A percentile compares a stretch with the other conserved stretches of the same genome.
Conservation (phyloP, 2,797 vertebrate species). For the Chanos chanos region DNA sequence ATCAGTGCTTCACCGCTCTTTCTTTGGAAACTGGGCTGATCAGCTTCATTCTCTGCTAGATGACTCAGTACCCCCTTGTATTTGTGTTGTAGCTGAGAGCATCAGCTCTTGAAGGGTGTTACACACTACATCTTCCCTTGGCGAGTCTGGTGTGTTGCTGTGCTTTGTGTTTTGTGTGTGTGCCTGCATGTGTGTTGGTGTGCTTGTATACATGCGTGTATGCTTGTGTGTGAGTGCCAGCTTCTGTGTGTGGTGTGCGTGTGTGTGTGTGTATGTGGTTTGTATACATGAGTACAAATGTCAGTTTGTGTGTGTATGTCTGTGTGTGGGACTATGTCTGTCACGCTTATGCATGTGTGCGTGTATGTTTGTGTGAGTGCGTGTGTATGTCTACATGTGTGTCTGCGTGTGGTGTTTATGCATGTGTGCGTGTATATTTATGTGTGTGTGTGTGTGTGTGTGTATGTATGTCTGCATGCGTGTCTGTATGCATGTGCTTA, state of each 20-base stretch:
- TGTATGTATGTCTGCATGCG: slow-evolving; percentile 35
- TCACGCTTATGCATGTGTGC: too few species aligned
- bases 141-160: slow-evolving; percentile 7
- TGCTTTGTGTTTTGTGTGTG: slow-evolving; percentile 25
- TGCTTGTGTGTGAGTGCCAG: too few species aligned
- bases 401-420: too few species aligned
- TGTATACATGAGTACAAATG: too few species aligned
- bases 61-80: slow-evolving; percentile 41
- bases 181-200: slow-evolving; percentile 33
- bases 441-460: slow-evolving; percentile 12
- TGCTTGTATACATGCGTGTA: too few species aligned
- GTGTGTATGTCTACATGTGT: too few species aligned
- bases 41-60: slow-evolving; percentile 28
- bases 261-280: too few species aligned
- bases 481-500: too few species aligned
- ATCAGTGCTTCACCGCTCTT: slow-evolving; percentile 22
- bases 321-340: not conserved
- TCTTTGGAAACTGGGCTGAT: slow-evolving; percentile 30
- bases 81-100: slow-evolving; percentile 41
- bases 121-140: not conserved
- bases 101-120: not conserved
- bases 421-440: too few species aligned
- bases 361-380: too few species aligned
- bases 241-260: too few species aligned
- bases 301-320: not conserved